phyloP scores from a whole-genome alignment of 2,797 vertebrate genomes.

The Denticeps clupeoides region DNA sequence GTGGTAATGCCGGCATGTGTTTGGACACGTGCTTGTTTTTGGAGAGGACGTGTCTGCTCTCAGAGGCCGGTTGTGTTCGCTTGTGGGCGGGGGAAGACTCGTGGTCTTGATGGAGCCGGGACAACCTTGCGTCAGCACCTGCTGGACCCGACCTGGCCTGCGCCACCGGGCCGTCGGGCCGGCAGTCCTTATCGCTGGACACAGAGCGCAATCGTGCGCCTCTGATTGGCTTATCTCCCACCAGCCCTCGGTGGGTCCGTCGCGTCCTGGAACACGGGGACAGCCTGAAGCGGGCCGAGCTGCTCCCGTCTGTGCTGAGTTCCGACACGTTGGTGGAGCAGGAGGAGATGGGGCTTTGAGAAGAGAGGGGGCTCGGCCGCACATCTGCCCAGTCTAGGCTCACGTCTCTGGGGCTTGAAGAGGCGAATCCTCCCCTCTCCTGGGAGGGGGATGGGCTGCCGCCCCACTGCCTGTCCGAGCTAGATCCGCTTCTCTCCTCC shows the following conservation, averaged over 20 bases:
- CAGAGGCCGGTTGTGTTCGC: slow-evolving; percentile 35
- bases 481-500: no score
- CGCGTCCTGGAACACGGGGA: slow-evolving; percentile 3
- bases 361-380: slow-evolving; percentile 30
- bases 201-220: no score
- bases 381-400: slow-evolving; percentile 27
- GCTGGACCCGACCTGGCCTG: no score
- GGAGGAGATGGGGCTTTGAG: slow-evolving; percentile 51
- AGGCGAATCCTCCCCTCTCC: slow-evolving; percentile 18
- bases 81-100: no score
- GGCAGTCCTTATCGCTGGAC: no score
- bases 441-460: slow-evolving; percentile 30
- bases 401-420: slow-evolving; percentile 38
- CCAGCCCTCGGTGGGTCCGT: slow-evolving; percentile 23
- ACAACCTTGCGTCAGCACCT: no score
- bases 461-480: no score
- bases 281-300: slow-evolving; percentile 24
- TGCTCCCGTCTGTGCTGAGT: slow-evolving; percentile 52
- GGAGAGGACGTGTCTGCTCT: no score
- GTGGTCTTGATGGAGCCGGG: no score
- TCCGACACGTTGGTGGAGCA: slow-evolving; percentile 56
- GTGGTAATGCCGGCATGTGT: slow-evolving; percentile 49
- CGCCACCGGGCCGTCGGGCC: no score
- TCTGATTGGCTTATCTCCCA: no score
- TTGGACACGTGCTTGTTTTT: no score